Conservation (phyloP, 2,113 vertebrate genomes). For the Sphaerodactylus townsendi region DNA sequence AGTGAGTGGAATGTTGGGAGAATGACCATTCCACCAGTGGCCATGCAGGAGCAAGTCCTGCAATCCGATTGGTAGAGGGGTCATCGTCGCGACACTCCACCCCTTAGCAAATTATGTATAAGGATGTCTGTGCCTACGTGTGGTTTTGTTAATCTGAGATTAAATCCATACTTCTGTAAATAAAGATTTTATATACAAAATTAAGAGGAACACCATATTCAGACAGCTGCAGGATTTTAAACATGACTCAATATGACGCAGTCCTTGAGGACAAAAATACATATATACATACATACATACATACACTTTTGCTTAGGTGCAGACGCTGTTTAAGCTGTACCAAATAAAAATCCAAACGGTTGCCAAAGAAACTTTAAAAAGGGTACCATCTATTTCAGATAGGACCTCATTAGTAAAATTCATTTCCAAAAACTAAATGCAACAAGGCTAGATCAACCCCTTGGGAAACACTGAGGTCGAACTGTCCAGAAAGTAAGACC, state of each 20-base stretch:
- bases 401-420: neutral
- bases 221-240: neutral
- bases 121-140: neutral
- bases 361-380: neutral
- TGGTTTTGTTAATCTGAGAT: conserved; percentile 4
- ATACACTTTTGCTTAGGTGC: neutral
- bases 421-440: conserved; percentile 3
- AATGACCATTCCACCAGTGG: no score
- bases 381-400: neutral
- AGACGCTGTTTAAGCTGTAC: neutral
- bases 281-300: neutral
- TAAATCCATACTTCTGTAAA: conserved; percentile 4
- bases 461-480: neutral
- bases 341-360: neutral
- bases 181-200: neutral
- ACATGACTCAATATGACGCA: neutral
- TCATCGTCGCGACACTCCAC: no score
- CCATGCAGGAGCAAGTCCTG: no score
- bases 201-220: neutral
- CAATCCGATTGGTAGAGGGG: no score
- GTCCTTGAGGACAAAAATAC: neutral
- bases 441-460: neutral
- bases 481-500: neutral
- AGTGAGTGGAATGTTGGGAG: no score
- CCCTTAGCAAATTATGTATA: no score